phyloP scores from a whole-genome alignment of 2,113 vertebrate species.

The Hemicordylus capensis region DNA sequence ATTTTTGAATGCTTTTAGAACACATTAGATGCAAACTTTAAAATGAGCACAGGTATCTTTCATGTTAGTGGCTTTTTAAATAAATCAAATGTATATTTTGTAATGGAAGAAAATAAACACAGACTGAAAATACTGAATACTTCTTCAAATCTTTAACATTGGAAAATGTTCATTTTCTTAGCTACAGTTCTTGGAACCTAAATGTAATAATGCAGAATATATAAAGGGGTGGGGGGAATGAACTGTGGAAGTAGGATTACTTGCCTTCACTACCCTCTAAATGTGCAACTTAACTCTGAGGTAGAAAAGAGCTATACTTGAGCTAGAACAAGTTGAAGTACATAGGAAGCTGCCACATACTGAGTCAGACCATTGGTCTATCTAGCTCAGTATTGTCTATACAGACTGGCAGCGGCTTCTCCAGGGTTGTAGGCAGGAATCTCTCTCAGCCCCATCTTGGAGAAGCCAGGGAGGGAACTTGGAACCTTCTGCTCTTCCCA shows the following conservation, averaged over 20 bases:
- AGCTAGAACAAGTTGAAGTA: background rate
- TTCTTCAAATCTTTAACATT: background rate
- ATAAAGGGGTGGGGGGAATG: background rate
- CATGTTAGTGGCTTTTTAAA: background rate
- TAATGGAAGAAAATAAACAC: constrained; percentile 1
- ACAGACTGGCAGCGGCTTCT: too few species aligned
- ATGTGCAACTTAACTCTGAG: background rate
- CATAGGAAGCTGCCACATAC: too few species aligned
- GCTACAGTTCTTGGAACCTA: background rate
- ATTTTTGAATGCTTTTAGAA: background rate
- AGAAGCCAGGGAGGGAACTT: too few species aligned
- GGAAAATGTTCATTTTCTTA: background rate
- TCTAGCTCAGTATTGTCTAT: too few species aligned
- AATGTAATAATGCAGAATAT: background rate
- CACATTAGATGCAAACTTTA: background rate
- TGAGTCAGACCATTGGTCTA: too few species aligned
- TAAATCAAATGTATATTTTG: background rate
- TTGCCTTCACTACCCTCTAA: background rate
- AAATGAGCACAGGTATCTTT: background rate
- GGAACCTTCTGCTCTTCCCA: too few species aligned
- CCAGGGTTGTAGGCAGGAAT: too few species aligned
- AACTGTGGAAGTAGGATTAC: too few species aligned
- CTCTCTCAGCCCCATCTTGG: too few species aligned
- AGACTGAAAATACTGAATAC: background rate
- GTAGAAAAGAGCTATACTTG: background rate